Conservation (phyloP, 2,113 vertebrate genomes). For the Ctenomys sociabilis region DNA sequence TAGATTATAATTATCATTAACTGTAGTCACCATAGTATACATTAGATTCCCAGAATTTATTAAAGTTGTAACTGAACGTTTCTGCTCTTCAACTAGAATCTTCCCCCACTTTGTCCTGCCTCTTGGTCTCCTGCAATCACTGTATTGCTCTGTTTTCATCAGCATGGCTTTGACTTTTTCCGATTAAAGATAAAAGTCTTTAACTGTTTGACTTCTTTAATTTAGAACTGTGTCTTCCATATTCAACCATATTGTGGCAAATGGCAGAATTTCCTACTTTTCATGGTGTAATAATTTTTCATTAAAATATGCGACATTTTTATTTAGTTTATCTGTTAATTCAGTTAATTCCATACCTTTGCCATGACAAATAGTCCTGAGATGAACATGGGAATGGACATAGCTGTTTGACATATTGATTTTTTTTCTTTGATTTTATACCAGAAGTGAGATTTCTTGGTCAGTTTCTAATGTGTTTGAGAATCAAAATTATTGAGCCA, state of each 20-base stretch:
- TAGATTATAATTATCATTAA: neutral
- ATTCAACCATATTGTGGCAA: neutral
- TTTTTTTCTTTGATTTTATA: neutral
- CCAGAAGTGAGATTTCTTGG: neutral
- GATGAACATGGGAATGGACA: neutral
- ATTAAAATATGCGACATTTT: neutral
- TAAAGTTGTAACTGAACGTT: neutral
- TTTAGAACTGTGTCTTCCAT: neutral
- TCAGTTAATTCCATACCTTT: neutral
- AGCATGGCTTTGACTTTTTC: neutral
- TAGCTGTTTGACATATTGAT: neutral
- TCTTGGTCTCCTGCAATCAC: neutral
- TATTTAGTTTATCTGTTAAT: neutral
- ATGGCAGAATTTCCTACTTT: neutral
- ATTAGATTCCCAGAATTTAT: neutral
- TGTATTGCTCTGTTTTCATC: neutral
- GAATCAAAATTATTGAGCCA: neutral
- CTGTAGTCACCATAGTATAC: neutral
- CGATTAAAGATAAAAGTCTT: neutral
- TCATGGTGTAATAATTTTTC: neutral
- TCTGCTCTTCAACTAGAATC: neutral
- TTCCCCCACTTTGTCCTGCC: neutral
- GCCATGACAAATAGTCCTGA: neutral
- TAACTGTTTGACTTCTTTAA: neutral
- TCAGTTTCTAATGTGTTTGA: neutral